phyloP scores from a whole-genome alignment of 1,140 invertebrate species.

The Lepidostoma basale region DNA sequence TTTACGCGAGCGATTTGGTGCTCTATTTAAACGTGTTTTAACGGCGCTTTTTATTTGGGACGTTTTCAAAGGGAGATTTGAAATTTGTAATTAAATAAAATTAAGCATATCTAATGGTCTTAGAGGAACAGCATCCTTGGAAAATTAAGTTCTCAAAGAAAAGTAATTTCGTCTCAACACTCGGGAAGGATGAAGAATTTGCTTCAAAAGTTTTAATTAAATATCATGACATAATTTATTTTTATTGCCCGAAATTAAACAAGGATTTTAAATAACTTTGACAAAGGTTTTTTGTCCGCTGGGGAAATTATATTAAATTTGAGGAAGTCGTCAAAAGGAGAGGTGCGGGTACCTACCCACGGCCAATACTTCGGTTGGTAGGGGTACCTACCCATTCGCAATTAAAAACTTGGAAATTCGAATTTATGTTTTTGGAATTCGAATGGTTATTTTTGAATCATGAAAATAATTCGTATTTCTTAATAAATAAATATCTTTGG shows the following conservation, averaged over 20 bases:
- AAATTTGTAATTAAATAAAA: constrained; percentile 48
- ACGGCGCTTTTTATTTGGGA: background rate
- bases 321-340: too few species aligned
- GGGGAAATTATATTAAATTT: too few species aligned
- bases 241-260: constrained; percentile 25
- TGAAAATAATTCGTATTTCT: too few species aligned
- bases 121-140: constrained; percentile 40
- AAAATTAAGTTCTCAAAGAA: constrained; percentile 47
- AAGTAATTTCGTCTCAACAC: constrained; percentile 44
- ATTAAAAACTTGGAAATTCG: too few species aligned
- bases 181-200: constrained; percentile 38
- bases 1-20: constrained; percentile 5
- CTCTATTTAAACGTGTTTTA: background rate
- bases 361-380: too few species aligned
- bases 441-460: too few species aligned
- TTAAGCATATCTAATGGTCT: constrained; percentile 45
- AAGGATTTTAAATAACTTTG: constrained; percentile 1
- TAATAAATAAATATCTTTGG: too few species aligned
- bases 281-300: background rate
- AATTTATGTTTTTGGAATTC: too few species aligned
- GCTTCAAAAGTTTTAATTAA: constrained; percentile 40
- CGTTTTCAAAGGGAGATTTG: constrained; percentile 19
- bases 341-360: too few species aligned
- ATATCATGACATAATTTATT: constrained; percentile 30
- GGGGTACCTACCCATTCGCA: too few species aligned